Evolutionary conservation across 1,140 invertebrate species (phyloP).

Genomic region (Mizuhopecten yessoensis): DNA sequence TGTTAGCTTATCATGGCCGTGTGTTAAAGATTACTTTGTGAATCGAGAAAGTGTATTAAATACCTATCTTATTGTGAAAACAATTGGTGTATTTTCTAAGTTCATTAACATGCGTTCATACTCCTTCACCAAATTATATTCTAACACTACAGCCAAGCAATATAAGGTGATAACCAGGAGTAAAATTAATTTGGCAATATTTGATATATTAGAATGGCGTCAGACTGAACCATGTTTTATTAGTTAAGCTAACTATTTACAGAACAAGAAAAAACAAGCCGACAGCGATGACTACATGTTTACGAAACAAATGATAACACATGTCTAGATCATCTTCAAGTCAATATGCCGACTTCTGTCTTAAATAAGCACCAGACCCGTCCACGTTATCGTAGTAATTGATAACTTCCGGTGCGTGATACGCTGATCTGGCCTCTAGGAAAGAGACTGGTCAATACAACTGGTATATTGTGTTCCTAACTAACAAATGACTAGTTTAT

Average conservation of each 20-base stretch:
- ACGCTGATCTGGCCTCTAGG: not conserved
- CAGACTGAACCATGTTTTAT: not conserved
- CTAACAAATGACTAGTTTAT: too few relatives aligned
- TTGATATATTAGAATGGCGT: not conserved
- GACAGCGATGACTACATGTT: not conserved
- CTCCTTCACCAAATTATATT: too few relatives aligned
- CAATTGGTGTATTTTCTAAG: too few relatives aligned
- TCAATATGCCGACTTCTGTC: slow-evolving; percentile 21
- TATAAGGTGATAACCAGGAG: too few relatives aligned
- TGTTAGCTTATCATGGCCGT: not conserved
- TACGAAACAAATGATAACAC: slow-evolving; percentile 37
- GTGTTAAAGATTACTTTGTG: too few relatives aligned
- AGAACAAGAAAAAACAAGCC: not conserved
- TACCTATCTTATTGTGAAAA: too few relatives aligned
- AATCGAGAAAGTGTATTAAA: too few relatives aligned
- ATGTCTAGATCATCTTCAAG: not conserved
- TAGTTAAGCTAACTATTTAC: not conserved
- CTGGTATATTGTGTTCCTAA: too few relatives aligned
- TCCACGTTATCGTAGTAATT: slow-evolving; percentile 3
- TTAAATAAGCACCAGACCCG: slow-evolving; percentile 18
- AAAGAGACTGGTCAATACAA: not conserved
- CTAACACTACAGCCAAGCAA: too few relatives aligned
- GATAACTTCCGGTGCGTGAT: slow-evolving; percentile 37
- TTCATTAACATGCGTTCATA: too few relatives aligned
- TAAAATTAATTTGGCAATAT: not conserved